A percentile compares a stretch with the other conserved stretches of the same genome.
Conservation (phyloP, 2,797 vertebrate genomes). For the Parambassis ranga region DNA sequence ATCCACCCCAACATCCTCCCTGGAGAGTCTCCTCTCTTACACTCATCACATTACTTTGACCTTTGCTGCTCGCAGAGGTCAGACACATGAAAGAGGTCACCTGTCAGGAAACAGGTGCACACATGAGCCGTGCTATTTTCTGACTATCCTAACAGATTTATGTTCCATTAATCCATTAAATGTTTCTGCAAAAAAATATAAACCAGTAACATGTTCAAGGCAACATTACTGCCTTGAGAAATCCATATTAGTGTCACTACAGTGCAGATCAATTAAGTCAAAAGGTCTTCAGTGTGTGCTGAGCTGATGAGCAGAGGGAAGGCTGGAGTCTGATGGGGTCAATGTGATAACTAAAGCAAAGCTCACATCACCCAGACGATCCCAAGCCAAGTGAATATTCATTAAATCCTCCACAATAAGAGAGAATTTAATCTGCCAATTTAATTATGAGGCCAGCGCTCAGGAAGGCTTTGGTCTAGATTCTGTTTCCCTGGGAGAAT, state of each 20-base stretch:
- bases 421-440: conserved; percentile 73
- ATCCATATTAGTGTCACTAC: not conserved
- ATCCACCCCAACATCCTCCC: not conserved
- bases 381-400: conserved; percentile 69
- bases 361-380: conserved; percentile 54
- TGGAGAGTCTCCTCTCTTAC: not conserved
- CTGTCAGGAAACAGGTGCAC: not conserved
- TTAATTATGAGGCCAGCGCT: conserved; percentile 73
- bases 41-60: too few relatives aligned
- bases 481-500: conserved; percentile 62
- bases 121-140: too few relatives aligned
- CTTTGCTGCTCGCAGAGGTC: not conserved
- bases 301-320: conserved; percentile 47
- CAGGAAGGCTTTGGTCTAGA: conserved; percentile 70
- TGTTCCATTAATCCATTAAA: not conserved
- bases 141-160: too few relatives aligned
- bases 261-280: conserved; percentile 40
- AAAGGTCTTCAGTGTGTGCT: conserved; percentile 29
- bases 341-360: conserved; percentile 51
- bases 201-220: not conserved
- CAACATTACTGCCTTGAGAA: not conserved
- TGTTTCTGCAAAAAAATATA: not conserved
- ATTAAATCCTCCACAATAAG: conserved; percentile 72
- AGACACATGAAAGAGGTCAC: not conserved
- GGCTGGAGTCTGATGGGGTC: conserved; percentile 50